Base-by-base conservation (phyloP, 2,888 invertebrate genomes). In the Drosophila rubida region DNA sequence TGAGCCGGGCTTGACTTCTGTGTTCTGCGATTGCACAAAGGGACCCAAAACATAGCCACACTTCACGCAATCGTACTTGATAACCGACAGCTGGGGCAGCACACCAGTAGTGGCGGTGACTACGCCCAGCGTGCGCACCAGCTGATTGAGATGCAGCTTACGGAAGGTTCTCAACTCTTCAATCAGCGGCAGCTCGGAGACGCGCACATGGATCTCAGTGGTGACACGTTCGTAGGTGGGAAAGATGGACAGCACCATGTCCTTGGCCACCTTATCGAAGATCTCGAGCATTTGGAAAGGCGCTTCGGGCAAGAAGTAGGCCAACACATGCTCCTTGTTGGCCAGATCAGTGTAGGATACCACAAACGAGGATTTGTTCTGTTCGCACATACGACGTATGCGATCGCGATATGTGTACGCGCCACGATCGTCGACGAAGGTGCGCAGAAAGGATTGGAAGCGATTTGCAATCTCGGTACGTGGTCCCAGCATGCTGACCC, bases 291-390 rank as follows among this genome's bases (percentile, higher is more conserved):
- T 97, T 93, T 99, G 98, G 75, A 96, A 95, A 0, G 99, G 99
- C 0, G 99, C 99, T 92, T 99, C 99, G 0, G 99, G 99, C 50
- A 99, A 91, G 91, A 99, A 99, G 92, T 97, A 99, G 0, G 99
- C 99, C 46, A 99, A 93, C 0, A 97, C 97, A 90, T 98, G 97
- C 90, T 98, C 98, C 81, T 96, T 95, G 50, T 96, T 94, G 0
- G 98, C 98, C 72, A 99, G 93, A 79, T 96, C 95, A 48, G 97
- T 96, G 92, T 98, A 99, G 86, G 99, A 98, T 0, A 99, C 96
- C 44, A 96, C 95, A 90, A 99, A 96, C 51, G 97, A 98, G 0
- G 97, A 95, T 91, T 95, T 95, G 91, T 97, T 97, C 87, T 95
- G 95, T 91, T 98, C 98, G 87, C 98, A 98, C 98, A 99, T 99